These are phyloP conservation scores for Cataglyphis altisquamis DNA, from an alignment of 2,888 invertebrate genomes.

Conservation along the genomic window DNA sequence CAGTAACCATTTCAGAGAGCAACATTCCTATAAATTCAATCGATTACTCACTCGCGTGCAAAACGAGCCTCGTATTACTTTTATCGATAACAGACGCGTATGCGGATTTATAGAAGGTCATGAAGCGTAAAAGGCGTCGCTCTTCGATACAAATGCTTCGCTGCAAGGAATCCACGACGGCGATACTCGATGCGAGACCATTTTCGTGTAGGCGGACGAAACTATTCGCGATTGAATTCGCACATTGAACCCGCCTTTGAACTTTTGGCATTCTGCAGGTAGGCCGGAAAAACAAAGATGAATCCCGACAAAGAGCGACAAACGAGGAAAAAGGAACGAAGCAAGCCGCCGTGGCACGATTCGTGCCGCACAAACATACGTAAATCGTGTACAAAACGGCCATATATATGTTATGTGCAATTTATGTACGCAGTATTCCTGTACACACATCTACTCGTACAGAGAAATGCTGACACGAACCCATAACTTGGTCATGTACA, in stretches of 20 bases:
- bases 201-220: conserved; percentile 56
- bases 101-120: conserved; percentile 33
- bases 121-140: conserved; percentile 37
- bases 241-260: conserved; percentile 59
- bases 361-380: conserved; percentile 70
- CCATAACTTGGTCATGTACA: background rate
- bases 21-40: conserved; percentile 29
- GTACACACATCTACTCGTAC: conserved; percentile 58
- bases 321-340: conserved; percentile 37
- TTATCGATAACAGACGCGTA: conserved; percentile 40
- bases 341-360: conserved; percentile 61
- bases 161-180: background rate
- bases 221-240: conserved; percentile 68
- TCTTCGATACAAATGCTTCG: conserved; percentile 20
- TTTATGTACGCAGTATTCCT: background rate
- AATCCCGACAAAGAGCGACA: background rate
- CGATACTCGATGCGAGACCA: background rate
- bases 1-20: background rate
- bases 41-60: conserved; percentile 29
- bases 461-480: background rate
- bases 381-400: background rate
- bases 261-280: conserved; percentile 46
- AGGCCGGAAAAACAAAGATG: conserved; percentile 52
- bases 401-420: background rate
- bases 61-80: conserved; percentile 19